Conservation (phyloP, 37 sponge, comb jelly and placozoan genomes). For the Dysidea cf. avara region DNA sequence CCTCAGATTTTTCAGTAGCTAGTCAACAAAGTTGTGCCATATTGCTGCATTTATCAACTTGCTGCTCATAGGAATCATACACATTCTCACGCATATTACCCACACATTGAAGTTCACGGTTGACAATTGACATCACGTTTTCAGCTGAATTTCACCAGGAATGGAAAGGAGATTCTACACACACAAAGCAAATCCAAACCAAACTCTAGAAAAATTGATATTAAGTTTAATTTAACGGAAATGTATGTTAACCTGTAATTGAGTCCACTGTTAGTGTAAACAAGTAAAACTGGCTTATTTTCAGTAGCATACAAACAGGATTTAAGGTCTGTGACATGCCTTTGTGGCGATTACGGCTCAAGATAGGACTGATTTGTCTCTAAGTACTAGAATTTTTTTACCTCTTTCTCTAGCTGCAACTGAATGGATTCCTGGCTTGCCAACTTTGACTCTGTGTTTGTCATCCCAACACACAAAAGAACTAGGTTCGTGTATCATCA, state of each 20-base stretch:
- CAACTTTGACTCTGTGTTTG: slow-evolving; percentile 59
- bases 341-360: slow-evolving; percentile 12
- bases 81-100: slow-evolving; percentile 24
- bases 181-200: slow-evolving; percentile 1
- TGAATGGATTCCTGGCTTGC: slow-evolving; percentile 54
- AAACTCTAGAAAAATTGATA: not conserved
- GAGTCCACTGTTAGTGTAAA: slow-evolving; percentile 15
- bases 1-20: slow-evolving; percentile 19
- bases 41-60: slow-evolving; percentile 32
- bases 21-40: slow-evolving; percentile 27
- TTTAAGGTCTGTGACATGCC: slow-evolving; percentile 8
- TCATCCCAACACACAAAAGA: slow-evolving; percentile 27
- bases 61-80: slow-evolving; percentile 29
- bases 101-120: slow-evolving; percentile 53
- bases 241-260: not conserved
- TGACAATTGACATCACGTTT: slow-evolving; percentile 31
- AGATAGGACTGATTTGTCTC: slow-evolving; percentile 35
- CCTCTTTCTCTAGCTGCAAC: slow-evolving; percentile 61
- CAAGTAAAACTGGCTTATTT: not conserved
- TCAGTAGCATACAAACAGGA: not conserved
- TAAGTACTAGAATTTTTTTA: slow-evolving; percentile 20
- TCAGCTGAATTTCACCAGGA: not conserved
- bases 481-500: slow-evolving; percentile 1
- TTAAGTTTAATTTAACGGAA: not conserved
- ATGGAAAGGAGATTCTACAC: not conserved